Conservation (phyloP, 2,797 vertebrate species). For the Mus minutoides region DNA sequence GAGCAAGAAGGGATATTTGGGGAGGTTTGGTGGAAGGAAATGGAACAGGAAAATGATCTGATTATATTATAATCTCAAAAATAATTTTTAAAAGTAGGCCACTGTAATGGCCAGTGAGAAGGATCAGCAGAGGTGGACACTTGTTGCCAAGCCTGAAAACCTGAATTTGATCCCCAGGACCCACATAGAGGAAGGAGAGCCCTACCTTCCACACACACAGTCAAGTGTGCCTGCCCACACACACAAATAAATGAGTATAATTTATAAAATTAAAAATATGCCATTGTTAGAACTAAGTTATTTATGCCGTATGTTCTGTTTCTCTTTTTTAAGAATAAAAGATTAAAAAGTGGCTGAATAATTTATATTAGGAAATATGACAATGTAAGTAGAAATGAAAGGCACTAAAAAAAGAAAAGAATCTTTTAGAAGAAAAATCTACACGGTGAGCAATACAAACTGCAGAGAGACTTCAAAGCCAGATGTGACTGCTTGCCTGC, state of each 20-base stretch:
- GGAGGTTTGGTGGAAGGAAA: background rate
- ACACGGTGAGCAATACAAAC: background rate
- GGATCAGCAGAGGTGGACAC: background rate
- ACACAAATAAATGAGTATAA: background rate
- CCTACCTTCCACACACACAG: background rate
- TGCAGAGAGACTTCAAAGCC: background rate
- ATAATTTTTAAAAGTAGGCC: background rate
- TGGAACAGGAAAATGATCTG: background rate
- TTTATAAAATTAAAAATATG: background rate
- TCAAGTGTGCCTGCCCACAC: background rate
- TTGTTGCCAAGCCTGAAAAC: background rate
- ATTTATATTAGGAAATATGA: slow-evolving; percentile 63
- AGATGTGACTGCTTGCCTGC: background rate
- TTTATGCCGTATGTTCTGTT: background rate
- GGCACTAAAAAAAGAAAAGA: slow-evolving; percentile 22
- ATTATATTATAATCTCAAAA: background rate
- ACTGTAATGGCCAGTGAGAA: background rate
- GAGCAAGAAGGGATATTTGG: background rate
- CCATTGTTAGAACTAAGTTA: background rate
- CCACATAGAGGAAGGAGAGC: background rate
- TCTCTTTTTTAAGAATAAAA: slow-evolving; percentile 42
- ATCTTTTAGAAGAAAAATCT: slow-evolving; percentile 24
- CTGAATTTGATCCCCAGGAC: background rate
- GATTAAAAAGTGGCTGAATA: slow-evolving; percentile 51
- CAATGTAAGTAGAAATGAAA: slow-evolving; percentile 25